phyloP scores from a whole-genome alignment of 2,113 vertebrate species.

The Xenopus laevis region DNA sequence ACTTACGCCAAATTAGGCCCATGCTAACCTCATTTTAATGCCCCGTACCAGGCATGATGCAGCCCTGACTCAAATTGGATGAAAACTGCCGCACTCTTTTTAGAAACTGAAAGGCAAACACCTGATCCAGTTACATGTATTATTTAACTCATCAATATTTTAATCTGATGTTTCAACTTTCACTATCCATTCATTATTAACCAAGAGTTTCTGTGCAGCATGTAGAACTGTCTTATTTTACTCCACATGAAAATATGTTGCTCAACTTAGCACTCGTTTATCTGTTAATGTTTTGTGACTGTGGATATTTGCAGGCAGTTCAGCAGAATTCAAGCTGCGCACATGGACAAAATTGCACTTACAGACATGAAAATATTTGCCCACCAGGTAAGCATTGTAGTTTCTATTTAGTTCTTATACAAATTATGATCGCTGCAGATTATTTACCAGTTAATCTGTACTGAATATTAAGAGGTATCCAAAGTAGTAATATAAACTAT shows the following conservation, averaged over 20 bases:
- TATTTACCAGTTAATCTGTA: too few relatives aligned
- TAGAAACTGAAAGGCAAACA: too few relatives aligned
- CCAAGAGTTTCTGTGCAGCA: background rate
- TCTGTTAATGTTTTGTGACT: slow-evolving; percentile 10
- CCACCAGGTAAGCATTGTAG: slow-evolving; percentile 4
- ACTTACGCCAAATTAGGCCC: too few relatives aligned
- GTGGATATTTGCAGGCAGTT: background rate
- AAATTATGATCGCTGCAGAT: too few relatives aligned
- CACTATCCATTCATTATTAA: slow-evolving; percentile 26
- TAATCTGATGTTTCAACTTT: slow-evolving; percentile 12
- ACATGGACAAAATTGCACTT: slow-evolving; percentile 9
- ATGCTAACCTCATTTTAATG: too few relatives aligned
- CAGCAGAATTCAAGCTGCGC: slow-evolving; percentile 21
- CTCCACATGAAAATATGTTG: slow-evolving; percentile 1
- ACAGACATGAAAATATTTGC: background rate
- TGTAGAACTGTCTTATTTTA: background rate
- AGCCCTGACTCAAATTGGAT: too few relatives aligned
- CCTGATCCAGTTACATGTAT: background rate
- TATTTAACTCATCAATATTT: slow-evolving; percentile 17
- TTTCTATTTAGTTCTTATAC: too few relatives aligned
- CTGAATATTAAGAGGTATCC: too few relatives aligned
- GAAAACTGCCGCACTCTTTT: too few relatives aligned
- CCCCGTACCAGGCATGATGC: too few relatives aligned
- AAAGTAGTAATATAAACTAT: too few relatives aligned
- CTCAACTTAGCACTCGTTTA: slow-evolving; percentile 5